phyloP scores from a whole-genome alignment of 1,140 invertebrate species.

The Chionoecetes opilio region DNA sequence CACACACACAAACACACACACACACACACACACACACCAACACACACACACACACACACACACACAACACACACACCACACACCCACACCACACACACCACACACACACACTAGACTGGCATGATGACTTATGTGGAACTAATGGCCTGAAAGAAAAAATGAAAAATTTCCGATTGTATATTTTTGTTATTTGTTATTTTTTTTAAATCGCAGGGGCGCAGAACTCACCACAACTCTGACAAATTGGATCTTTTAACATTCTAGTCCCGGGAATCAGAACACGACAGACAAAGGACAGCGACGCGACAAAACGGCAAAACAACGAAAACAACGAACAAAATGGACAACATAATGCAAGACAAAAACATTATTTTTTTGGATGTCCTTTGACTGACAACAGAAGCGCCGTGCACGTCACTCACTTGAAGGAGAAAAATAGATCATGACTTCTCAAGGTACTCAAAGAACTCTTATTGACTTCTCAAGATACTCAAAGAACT shows the following conservation, averaged over 20 bases:
- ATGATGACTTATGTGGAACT: background rate
- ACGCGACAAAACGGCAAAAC: background rate
- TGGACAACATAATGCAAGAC: background rate
- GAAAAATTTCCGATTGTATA: background rate
- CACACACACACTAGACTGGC: background rate
- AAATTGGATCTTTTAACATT: conserved; percentile 23
- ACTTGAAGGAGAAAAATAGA: background rate
- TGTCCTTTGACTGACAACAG: background rate
- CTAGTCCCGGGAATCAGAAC: background rate
- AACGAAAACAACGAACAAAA: background rate
- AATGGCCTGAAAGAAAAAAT: background rate
- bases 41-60: background rate
- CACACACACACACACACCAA: background rate
- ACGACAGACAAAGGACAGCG: background rate
- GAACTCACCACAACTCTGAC: background rate
- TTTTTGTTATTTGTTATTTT: background rate
- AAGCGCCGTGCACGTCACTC: background rate
- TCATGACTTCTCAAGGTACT: too few relatives aligned
- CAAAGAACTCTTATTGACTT: too few relatives aligned
- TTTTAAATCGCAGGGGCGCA: background rate
- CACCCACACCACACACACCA: background rate
- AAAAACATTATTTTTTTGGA: background rate
- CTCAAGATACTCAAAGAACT: too few relatives aligned
- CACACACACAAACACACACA: background rate
- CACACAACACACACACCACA: background rate